Evolutionary conservation across 2,888 invertebrate genomes (phyloP), one percentile per base, ranked within the genome.

Genomic region (Bibio marci): DNA sequence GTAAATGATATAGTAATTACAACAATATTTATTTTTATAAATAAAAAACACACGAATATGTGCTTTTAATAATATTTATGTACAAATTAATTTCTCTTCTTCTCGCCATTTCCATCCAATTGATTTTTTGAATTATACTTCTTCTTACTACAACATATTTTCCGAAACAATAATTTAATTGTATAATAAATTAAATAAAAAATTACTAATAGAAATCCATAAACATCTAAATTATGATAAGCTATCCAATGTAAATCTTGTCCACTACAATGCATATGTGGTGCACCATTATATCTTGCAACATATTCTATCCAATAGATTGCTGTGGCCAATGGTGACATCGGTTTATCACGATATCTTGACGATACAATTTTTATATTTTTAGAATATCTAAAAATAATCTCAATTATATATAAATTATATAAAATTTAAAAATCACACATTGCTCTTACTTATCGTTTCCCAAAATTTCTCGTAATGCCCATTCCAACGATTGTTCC

Each of bases 301-400:
- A 66, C 61, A 48, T 67, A 66, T 50, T 69, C 67, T 11, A 65
- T 56, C 68, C 67, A 68, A 49, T 62, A 68, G 12, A 63, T 55
- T 14, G 67, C 66, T 6, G 62, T 63, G n/a, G 67, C 64, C 45
- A 65, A 46, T 3, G 68, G 62, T 3, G 58, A 54, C 46, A 62
- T 47, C 1, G 63, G 66, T 38, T 63, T 55, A 47, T 68, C 67
- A 30, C 52, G 51, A 49, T 61, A 66, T 33, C 59, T 46, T 18
- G 47, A 50, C 3, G 63, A 62, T 10, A 61, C 44, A 40, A 52
- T 51, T 43, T 58, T 54, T 4, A 57, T 33, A 6, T 28, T 38
- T 7, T 36, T 19, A 2, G n/a, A 17, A 17, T 40, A 40, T 19
- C 39, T 39, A 14, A 34, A 33, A 39, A n/a, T n/a, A n/a, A n/a